These are phyloP conservation scores for Tholera decimalis DNA, from an alignment of 2,888 invertebrate species.

Conservation along the genomic window DNA sequence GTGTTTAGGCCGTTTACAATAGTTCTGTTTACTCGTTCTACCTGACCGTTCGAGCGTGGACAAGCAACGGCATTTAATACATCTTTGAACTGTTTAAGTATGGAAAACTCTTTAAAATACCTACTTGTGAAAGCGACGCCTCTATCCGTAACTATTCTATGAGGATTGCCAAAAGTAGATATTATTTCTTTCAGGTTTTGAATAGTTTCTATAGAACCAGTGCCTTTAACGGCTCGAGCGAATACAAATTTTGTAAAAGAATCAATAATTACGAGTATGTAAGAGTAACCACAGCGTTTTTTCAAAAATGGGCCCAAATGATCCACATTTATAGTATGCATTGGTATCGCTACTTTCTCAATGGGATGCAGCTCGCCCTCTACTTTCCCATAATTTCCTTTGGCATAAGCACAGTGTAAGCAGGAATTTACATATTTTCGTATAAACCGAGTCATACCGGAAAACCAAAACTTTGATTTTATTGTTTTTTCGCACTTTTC, in stretches of 20 bases:
- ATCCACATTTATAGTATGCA: not conserved
- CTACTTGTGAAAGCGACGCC: not conserved
- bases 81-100: not conserved
- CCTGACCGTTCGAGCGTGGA: not conserved
- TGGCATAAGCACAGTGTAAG: not conserved
- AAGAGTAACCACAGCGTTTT: not conserved
- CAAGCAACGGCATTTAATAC: not conserved
- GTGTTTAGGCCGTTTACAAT: not conserved
- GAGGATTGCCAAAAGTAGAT: constrained; percentile 8
- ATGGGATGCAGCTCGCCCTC: constrained; percentile 3
- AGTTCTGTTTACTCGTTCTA: not conserved
- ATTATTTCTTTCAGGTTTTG: constrained; percentile 3
- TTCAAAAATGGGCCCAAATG: constrained; percentile 6
- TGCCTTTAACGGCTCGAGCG: constrained; percentile 2
- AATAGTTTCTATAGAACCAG: constrained; percentile 10
- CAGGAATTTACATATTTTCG: not conserved
- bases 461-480: not conserved
- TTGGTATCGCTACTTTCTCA: not conserved
- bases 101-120: constrained; percentile 2
- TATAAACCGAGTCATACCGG: not conserved
- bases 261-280: constrained; percentile 1
- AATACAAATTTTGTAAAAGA: not conserved
- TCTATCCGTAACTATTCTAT: not conserved
- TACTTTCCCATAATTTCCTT: not conserved
- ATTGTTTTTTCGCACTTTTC: constrained; percentile 2